A percentile compares a stretch with the other conserved stretches of the same genome.
phyloP scores from a whole-genome alignment of 2,888 invertebrate genomes.

The Acrobeloides nanus region DNA sequence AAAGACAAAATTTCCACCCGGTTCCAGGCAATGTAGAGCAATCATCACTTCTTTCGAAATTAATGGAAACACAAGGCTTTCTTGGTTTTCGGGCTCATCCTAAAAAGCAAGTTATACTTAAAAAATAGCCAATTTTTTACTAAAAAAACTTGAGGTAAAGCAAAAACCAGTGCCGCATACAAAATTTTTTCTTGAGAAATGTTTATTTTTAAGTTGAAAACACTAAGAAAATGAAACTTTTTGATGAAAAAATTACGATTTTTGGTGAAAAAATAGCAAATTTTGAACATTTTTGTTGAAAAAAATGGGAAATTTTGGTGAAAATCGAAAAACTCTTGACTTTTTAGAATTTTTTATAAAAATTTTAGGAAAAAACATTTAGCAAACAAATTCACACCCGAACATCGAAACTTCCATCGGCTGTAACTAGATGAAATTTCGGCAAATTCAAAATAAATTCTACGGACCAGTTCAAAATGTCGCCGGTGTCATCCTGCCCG shows the following conservation, averaged over 20 bases:
- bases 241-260: no score
- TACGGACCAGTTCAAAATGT: conserved; percentile 17
- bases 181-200: no score
- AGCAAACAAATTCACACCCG: conserved; percentile 5
- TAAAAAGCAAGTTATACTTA: conserved; percentile 7
- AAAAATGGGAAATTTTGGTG: not conserved
- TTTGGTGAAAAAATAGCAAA: no score
- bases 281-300: no score
- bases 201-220: no score
- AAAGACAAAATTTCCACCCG: conserved; percentile 23
- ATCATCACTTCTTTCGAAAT: conserved; percentile 21
- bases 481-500: conserved; percentile 23
- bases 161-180: no score
- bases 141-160: not conserved
- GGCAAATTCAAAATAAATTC: conserved; percentile 5
- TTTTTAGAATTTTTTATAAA: not conserved
- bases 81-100: conserved; percentile 28
- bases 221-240: no score
- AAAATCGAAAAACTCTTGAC: not conserved
- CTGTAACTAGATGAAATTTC: conserved; percentile 28
- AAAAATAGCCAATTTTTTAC: not conserved
- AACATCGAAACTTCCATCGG: conserved; percentile 31
- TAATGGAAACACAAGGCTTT: conserved; percentile 16
- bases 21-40: conserved; percentile 17
- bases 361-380: not conserved